phyloP scores from a whole-genome alignment of 2,888 invertebrate species.

The Lochmaea capreae region DNA sequence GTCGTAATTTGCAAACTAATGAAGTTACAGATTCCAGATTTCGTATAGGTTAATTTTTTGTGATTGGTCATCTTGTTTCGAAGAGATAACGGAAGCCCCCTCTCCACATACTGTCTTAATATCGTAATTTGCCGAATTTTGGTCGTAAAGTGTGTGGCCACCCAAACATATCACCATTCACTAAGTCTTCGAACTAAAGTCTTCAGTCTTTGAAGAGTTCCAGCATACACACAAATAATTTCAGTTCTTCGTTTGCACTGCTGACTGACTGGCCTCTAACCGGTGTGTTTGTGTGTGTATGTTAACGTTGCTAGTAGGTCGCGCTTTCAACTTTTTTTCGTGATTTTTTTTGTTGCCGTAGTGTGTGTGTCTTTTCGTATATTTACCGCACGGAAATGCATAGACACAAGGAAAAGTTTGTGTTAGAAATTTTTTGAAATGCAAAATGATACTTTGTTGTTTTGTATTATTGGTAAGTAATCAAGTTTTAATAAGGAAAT shows the following conservation, averaged over 20 bases:
- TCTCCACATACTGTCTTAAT: no score
- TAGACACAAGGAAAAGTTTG: conserved; percentile 9
- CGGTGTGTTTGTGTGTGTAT: conserved; percentile 38
- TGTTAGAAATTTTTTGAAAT: conserved; percentile 23
- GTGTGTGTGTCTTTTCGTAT: conserved; percentile 5
- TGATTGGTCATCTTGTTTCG: no score
- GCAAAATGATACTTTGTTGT: conserved; percentile 49
- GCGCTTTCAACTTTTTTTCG: conserved; percentile 25
- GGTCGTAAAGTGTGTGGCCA: conserved; percentile 18
- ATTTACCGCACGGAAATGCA: conserved; percentile 4
- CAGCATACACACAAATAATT: conserved; percentile 25
- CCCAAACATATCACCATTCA: conserved; percentile 27
- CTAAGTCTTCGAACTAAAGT: conserved; percentile 29
- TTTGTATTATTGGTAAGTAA: conserved; percentile 50
- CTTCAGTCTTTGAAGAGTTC: conserved; percentile 21
- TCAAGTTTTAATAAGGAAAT: conserved; percentile 6
- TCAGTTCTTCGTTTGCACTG: conserved; percentile 48
- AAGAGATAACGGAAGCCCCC: no score
- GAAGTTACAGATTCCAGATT: no score
- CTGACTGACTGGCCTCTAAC: conserved; percentile 49
- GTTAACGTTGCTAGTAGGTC: conserved; percentile 44
- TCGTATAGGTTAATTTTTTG: no score
- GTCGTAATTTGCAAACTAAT: no score
- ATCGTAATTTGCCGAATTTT: neutral
- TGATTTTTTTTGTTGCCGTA: conserved; percentile 9